A percentile compares a stretch with the other conserved stretches of the same genome.
Conservation (phyloP, 1,140 invertebrate species). For the Drosophila santomea region DNA sequence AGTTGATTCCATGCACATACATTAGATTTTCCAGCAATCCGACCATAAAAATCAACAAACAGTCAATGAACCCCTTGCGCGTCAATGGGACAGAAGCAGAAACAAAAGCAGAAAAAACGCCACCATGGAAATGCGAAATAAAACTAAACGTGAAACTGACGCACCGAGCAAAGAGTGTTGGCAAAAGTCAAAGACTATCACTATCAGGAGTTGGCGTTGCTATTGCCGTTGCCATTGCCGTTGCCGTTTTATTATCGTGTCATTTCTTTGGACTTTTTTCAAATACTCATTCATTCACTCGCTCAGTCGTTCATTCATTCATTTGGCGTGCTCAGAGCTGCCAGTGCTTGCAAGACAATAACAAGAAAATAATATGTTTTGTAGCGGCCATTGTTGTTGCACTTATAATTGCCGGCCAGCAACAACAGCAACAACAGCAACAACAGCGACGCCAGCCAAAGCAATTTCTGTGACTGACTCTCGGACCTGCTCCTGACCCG, state of each 20-base stretch:
- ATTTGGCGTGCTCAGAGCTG: conserved; percentile 8
- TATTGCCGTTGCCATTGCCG: conserved; percentile 15
- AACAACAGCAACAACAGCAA: conserved; percentile 33
- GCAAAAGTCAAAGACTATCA: conserved; percentile 35
- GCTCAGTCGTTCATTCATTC: conserved; percentile 50
- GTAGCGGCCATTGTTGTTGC: conserved; percentile 27
- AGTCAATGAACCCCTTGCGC: conserved; percentile 72
- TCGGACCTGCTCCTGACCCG: conserved; percentile 42
- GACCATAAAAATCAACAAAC: conserved; percentile 74
- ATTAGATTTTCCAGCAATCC: conserved; percentile 58
- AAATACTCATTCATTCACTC: conserved; percentile 61
- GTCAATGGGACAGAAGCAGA: conserved; percentile 48
- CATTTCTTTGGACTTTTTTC: conserved; percentile 61
- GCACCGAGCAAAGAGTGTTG: conserved; percentile 25
- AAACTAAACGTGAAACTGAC: conserved; percentile 43
- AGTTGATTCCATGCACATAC: conserved; percentile 30
- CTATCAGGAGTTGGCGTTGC: conserved; percentile 35
- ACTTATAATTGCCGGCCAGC: conserved; percentile 61
- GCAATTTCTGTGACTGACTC: conserved; percentile 74
- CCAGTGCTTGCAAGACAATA: conserved; percentile 58
- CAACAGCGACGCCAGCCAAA: conserved; percentile 58
- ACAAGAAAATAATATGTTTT: conserved; percentile 71
- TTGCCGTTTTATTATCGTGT: conserved; percentile 65
- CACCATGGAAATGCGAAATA: conserved; percentile 19
- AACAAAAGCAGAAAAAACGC: conserved; percentile 9